Conservation (phyloP, 2,888 invertebrate genomes). For the Nomada ferruginata region DNA sequence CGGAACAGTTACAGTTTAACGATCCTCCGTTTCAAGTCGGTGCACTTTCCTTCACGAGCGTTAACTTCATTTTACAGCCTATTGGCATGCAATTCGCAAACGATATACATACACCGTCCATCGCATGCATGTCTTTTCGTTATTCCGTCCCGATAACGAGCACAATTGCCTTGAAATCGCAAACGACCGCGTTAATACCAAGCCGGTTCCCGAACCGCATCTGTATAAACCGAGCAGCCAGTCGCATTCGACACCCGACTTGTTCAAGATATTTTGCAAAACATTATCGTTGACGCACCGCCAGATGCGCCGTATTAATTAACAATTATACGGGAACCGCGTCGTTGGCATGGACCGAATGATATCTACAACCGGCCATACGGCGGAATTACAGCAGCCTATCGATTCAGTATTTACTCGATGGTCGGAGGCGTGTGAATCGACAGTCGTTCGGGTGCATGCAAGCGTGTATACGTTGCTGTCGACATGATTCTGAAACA, state of each 20-base stretch:
- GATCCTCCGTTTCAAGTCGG: no score
- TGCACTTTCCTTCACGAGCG: no score
- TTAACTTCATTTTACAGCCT: no score
- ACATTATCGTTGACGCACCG: constrained; percentile 47
- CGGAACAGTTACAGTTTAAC: no score
- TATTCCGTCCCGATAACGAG: not conserved
- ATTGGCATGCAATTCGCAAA: not conserved
- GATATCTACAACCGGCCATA: constrained; percentile 53
- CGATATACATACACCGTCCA: not conserved
- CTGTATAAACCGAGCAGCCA: constrained; percentile 15
- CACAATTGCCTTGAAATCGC: constrained; percentile 20
- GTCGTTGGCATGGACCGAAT: constrained; percentile 44
- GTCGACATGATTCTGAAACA: constrained; percentile 60
- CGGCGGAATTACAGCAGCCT: constrained; percentile 37
- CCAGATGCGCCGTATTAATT: constrained; percentile 57
- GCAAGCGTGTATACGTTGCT: constrained; percentile 21
- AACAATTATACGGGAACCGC: constrained; percentile 46
- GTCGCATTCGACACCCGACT: constrained; percentile 22
- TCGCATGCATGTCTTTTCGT: not conserved
- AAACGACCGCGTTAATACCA: constrained; percentile 1
- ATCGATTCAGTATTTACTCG: constrained; percentile 60
- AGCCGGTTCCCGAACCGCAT: constrained; percentile 25
- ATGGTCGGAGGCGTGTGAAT: constrained; percentile 54
- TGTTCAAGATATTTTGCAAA: constrained; percentile 58
- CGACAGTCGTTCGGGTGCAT: constrained; percentile 45